A percentile compares a stretch with the other conserved stretches of the same genome.
Conservation (phyloP, 2,888 invertebrate species). For the Lacanobia oleracea region DNA sequence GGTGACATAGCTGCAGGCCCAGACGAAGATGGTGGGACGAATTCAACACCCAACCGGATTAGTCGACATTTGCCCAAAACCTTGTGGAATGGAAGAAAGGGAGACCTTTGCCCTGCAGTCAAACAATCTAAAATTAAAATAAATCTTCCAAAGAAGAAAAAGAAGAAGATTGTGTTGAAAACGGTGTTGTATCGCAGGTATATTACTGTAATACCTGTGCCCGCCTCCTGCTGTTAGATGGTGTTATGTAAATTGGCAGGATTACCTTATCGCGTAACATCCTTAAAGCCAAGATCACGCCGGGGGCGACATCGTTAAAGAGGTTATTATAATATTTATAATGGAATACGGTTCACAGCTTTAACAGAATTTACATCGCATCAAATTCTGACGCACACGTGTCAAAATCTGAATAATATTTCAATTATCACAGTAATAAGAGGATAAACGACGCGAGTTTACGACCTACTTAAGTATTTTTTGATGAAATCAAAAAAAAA, state of each 20-base stretch:
- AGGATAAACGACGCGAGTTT: constrained; percentile 24
- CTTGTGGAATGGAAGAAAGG: not conserved
- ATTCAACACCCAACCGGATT: not conserved
- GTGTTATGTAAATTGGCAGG: constrained; percentile 79
- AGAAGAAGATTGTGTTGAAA: constrained; percentile 26
- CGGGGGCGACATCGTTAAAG: constrained; percentile 65
- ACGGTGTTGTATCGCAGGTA: constrained; percentile 25
- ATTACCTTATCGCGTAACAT: constrained; percentile 77
- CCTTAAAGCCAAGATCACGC: constrained; percentile 69
- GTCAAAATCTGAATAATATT: constrained; percentile 54
- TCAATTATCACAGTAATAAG: constrained; percentile 44
- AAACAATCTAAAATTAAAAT: not conserved
- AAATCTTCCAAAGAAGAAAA: constrained; percentile 31
- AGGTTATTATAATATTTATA: constrained; percentile 66
- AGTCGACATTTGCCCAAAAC: not conserved
- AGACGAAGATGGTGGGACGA: not conserved
- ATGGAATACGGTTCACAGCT: constrained; percentile 48
- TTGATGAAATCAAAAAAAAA: not conserved
- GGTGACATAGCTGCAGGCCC: not conserved
- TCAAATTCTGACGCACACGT: constrained; percentile 39
- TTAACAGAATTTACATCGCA: constrained; percentile 57
- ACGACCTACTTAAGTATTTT: constrained; percentile 4
- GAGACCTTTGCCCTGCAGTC: no score
- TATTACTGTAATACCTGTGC: constrained; percentile 20
- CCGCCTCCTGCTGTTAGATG: constrained; percentile 50